Evolutionary conservation across 2,888 invertebrate species (phyloP), one percentile per base, ranked within the genome.

Genomic region (Tetragonula carbonaria): DNA sequence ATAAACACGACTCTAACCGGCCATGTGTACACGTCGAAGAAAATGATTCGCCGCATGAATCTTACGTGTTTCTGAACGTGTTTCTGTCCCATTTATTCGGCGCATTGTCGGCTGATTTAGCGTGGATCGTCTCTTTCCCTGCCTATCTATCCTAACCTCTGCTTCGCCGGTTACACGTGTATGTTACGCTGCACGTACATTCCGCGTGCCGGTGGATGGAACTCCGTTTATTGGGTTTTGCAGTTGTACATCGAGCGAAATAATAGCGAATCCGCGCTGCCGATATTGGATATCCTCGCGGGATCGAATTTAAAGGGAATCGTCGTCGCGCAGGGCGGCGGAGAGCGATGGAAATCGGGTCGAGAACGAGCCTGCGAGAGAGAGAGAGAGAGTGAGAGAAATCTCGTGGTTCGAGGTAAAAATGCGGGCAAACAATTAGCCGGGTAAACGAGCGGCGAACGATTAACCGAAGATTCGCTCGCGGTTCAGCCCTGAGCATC

Each of bases 61-160:
- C 88, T 86, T 86, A 80, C 86, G 45, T 45, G 8, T 28, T 65
- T 79, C 63, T 50, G 38, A 51, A 80, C 80, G 76, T 82, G 86
- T 83, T 88, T 88, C 87, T 86, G 70, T 87, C 78, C 84, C 88
- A 87, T 89, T 88, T 89, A 86, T 82, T 84, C 84, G 78, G 72
- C 71, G 80, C 85, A 77, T 72, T 71, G 88, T 78, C 55, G 76
- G 50, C 75, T 86, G 86, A 88, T 88, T 88, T 85, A 88, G 78
- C 59, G 11, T 45, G 38, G 45, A 55, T 59, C 75, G 18, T 73
- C 11, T 68, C 72, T 62, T 62, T 33, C 16, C 45, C 55, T 23
- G 3, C 18, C 66, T 23, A 45, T 45, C 45, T 33, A 33, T 33
- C 33, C 3, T 38, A 4, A n/a, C 33, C 21, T 62, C 11, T 28